Evolutionary conservation across 2,113 vertebrate genomes (phyloP).

Genomic region (Silurus meridionalis): DNA sequence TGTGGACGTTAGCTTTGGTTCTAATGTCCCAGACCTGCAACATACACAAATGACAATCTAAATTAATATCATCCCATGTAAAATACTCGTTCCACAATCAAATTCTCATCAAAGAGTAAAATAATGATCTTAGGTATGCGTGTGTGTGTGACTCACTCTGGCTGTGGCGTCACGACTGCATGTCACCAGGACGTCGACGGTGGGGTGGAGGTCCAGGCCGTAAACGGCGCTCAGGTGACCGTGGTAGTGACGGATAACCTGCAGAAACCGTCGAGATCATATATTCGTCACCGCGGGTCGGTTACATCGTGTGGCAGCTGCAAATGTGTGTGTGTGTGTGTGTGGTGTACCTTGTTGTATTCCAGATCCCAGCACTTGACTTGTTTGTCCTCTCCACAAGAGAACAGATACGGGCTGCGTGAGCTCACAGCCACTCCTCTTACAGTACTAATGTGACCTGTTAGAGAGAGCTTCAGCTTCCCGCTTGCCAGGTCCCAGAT

Average conservation of each 20-base stretch:
- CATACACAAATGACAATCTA: background rate
- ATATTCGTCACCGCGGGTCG: background rate
- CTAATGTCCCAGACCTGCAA: slow-evolving; percentile 95
- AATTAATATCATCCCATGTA: background rate
- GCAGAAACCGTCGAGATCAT: slow-evolving; percentile 4
- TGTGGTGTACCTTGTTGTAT: slow-evolving; percentile 87
- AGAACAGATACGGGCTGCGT: slow-evolving; percentile 94
- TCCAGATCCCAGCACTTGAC: slow-evolving; percentile 99
- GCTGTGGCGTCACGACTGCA: slow-evolving; percentile 96
- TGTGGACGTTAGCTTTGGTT: slow-evolving; percentile 95
- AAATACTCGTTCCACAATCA: background rate
- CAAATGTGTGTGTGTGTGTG: background rate
- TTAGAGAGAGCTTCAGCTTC: slow-evolving; percentile 92
- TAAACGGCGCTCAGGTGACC: slow-evolving; percentile 96
- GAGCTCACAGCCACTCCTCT: slow-evolving; percentile 91
- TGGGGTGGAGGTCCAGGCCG: slow-evolving; percentile 91
- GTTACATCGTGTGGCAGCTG: background rate
- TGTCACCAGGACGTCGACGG: slow-evolving; percentile 93
- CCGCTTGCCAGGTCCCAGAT: slow-evolving; percentile 98
- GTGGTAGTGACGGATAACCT: slow-evolving; percentile 98
- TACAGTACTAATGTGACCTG: slow-evolving; percentile 96
- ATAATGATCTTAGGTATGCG: background rate
- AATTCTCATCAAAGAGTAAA: background rate
- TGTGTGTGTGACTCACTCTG: slow-evolving; percentile 72
- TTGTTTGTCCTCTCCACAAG: slow-evolving; percentile 97